Conservation (phyloP, 2,113 vertebrate species). For the Menidia beryllina region DNA sequence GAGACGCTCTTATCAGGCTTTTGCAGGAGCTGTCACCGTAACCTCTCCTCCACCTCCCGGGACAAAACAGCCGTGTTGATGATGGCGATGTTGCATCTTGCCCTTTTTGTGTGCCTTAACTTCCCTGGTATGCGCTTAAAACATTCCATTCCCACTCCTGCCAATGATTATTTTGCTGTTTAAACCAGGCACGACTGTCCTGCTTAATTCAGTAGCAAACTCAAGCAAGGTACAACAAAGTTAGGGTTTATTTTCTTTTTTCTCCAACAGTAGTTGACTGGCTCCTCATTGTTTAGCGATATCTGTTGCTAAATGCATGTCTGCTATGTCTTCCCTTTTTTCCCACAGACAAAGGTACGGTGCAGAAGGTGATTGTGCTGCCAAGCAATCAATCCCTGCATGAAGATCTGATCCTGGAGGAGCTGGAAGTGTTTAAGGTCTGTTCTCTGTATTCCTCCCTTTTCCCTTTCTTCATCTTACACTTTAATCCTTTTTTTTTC, state of each 20-base stretch:
- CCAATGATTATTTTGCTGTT: slow-evolving; percentile 15
- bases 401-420: slow-evolving; percentile 95
- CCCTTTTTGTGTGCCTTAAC: slow-evolving; percentile 30
- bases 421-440: slow-evolving; percentile 98
- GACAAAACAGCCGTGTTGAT: slow-evolving; percentile 22
- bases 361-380: slow-evolving; percentile 96
- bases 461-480: slow-evolving; percentile 3
- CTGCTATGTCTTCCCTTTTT: slow-evolving; percentile 25
- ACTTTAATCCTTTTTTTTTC: slow-evolving; percentile 46
- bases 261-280: neutral
- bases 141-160: slow-evolving; percentile 35
- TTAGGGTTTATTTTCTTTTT: slow-evolving; percentile 10
- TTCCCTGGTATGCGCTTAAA: slow-evolving; percentile 5
- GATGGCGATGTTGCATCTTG: slow-evolving; percentile 3
- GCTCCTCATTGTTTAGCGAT: neutral
- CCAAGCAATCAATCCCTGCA: slow-evolving; percentile 89
- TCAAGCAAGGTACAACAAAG: slow-evolving; percentile 29
- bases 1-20: slow-evolving; percentile 51
- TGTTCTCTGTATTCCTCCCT: too few species aligned
- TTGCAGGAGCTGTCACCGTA: slow-evolving; percentile 56
- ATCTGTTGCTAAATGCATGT: slow-evolving; percentile 10
- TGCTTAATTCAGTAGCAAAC: slow-evolving; percentile 56
- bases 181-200: slow-evolving; percentile 21
- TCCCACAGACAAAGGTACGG: slow-evolving; percentile 90
- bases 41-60: slow-evolving; percentile 22